Percentiles rank a stretch among this genome's conserved stretches.
These are phyloP conservation scores for Thymelicus sylvestris DNA, from an alignment of 2,888 invertebrate genomes.

Conservation along the genomic window DNA sequence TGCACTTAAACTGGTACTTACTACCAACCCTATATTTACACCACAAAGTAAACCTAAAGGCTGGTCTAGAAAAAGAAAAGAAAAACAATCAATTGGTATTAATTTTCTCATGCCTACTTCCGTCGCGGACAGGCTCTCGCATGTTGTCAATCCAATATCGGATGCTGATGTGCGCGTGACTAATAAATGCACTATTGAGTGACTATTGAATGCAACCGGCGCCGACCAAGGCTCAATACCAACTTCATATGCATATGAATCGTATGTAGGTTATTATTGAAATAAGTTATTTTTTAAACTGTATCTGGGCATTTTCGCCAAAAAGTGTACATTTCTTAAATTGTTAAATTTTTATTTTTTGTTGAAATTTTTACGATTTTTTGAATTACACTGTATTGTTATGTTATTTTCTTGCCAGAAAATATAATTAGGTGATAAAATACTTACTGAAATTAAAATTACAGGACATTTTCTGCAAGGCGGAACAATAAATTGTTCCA, in stretches of 20 bases:
- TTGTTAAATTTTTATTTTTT: too few species aligned
- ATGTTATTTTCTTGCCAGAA: too few species aligned
- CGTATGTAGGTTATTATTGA: conserved; percentile 31
- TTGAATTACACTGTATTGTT: too few species aligned
- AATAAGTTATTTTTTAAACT: conserved; percentile 34
- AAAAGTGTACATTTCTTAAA: too few species aligned
- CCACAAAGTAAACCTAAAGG: background rate
- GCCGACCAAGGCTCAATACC: conserved; percentile 22
- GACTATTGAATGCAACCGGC: conserved; percentile 58
- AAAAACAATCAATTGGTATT: conserved; percentile 1
- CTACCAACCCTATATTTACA: too few species aligned
- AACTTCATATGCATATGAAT: conserved; percentile 28
- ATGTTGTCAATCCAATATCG: conserved; percentile 20
- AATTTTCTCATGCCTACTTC: conserved; percentile 16
- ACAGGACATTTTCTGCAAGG: too few species aligned
- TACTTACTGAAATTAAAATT: too few species aligned
- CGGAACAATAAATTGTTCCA: too few species aligned
- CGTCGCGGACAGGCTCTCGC: conserved; percentile 2
- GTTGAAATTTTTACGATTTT: too few species aligned
- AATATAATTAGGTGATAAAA: too few species aligned
- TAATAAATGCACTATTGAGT: conserved; percentile 54
- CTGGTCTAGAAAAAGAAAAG: background rate
- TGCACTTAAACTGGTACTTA: too few species aligned
- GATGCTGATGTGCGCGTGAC: conserved; percentile 41
- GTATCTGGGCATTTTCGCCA: too few species aligned